phyloP scores from a whole-genome alignment of 2,113 vertebrate genomes.

The Tachysurus fulvidraco region DNA sequence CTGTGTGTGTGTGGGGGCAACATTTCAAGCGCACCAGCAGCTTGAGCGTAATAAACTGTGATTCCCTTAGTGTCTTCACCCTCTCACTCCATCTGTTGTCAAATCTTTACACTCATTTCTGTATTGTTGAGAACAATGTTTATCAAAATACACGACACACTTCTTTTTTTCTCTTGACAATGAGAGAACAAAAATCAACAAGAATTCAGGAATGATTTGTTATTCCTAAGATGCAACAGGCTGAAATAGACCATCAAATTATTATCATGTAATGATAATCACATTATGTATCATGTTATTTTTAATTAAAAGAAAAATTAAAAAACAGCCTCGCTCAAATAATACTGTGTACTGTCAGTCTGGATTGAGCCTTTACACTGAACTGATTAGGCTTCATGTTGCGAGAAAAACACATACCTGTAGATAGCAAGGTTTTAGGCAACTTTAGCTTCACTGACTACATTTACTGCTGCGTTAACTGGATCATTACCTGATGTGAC shows the following conservation, averaged over 20 bases:
- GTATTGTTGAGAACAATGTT: constrained; percentile 66
- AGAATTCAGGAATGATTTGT: constrained; percentile 3
- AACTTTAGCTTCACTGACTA: background rate
- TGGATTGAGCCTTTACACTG: background rate
- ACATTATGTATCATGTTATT: too few relatives aligned
- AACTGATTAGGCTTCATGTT: background rate
- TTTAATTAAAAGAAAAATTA: background rate
- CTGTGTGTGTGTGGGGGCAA: constrained; percentile 25
- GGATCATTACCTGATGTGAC: background rate
- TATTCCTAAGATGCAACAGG: constrained; percentile 4
- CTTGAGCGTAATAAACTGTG: constrained; percentile 64
- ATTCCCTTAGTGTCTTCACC: constrained; percentile 65
- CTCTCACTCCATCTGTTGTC: constrained; percentile 62
- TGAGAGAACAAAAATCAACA: constrained; percentile 1
- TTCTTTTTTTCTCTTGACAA: constrained; percentile 29
- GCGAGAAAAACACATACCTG: background rate
- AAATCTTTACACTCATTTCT: constrained; percentile 61
- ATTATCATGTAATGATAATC: background rate
- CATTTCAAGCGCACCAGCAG: constrained; percentile 39
- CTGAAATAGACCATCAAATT: background rate
- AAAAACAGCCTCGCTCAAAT: background rate
- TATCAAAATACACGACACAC: constrained; percentile 68
- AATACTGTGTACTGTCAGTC: background rate
- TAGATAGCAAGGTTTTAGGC: background rate
- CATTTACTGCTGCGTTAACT: background rate